Evolutionary conservation across 2,888 invertebrate species (phyloP).

Genomic region (Lasioglossum vierecki): DNA sequence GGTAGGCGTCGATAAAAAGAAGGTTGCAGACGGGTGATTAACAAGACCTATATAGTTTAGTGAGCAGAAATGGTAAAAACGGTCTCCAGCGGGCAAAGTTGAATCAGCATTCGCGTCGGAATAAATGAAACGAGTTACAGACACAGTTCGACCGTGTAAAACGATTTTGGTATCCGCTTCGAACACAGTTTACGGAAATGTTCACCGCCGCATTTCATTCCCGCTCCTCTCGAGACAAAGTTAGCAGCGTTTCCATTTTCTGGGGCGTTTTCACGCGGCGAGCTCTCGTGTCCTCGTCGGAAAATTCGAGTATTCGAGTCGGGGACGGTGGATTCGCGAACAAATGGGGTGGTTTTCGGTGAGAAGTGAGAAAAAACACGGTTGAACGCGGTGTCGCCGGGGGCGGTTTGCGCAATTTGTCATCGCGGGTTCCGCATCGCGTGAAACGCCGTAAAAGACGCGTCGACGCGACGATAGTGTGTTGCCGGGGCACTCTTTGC

Average conservation of each 20-base stretch:
- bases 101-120: neutral
- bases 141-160: neutral
- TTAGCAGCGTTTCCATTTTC: neutral
- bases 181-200: neutral
- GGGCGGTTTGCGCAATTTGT: slow-evolving; percentile 60
- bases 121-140: neutral
- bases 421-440: slow-evolving; percentile 13
- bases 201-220: neutral
- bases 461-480: slow-evolving; percentile 12
- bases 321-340: neutral
- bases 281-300: neutral
- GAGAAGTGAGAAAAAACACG: slow-evolving; percentile 12
- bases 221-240: neutral
- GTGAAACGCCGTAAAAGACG: slow-evolving; percentile 12
- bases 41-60: too few species aligned
- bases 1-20: too few species aligned
- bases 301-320: neutral
- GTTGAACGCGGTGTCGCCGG: slow-evolving; percentile 39
- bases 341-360: slow-evolving; percentile 28
- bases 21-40: too few species aligned
- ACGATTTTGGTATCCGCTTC: neutral
- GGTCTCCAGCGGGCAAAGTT: too few species aligned
- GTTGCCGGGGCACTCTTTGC: neutral
- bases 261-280: neutral
- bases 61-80: too few species aligned